Evolutionary conservation across 2,888 invertebrate species (phyloP).

Genomic region (Melangyna quadrimaculata): DNA sequence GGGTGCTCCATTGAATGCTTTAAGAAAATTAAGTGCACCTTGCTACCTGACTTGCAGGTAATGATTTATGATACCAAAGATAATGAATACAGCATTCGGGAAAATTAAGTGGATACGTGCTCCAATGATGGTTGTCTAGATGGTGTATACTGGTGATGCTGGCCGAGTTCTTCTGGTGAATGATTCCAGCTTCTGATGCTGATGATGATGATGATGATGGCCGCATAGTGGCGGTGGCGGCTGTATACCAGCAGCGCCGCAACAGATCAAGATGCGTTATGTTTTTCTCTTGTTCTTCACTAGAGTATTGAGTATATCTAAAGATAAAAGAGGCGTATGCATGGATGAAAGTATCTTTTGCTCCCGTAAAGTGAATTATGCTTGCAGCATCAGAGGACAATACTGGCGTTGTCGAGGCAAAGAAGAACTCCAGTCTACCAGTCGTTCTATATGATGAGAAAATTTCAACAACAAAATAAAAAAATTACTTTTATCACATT

Average conservation of each 20-base stretch:
- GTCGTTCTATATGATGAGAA: conserved; percentile 47
- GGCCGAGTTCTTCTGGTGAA: conserved; percentile 58
- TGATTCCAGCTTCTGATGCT: conserved; percentile 51
- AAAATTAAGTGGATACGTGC: conserved; percentile 72
- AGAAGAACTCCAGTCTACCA: neutral
- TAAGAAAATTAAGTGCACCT: conserved; percentile 75
- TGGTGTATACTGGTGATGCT: conserved; percentile 41
- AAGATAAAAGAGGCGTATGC: conserved; percentile 69
- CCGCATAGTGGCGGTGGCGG: neutral
- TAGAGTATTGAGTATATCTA: conserved; percentile 18
- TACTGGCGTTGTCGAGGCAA: conserved; percentile 47
- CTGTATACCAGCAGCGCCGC: neutral
- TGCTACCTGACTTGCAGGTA: conserved; percentile 75
- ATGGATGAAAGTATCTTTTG: conserved; percentile 56
- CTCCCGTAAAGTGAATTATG: conserved; percentile 69
- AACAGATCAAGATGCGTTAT: conserved; percentile 32
- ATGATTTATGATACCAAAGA: conserved; percentile 75
- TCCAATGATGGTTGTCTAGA: conserved; percentile 60
- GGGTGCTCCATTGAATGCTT: conserved; percentile 62
- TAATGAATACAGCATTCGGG: conserved; percentile 75
- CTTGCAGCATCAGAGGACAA: conserved; percentile 57
- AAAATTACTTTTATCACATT: conserved; percentile 59
- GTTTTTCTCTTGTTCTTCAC: conserved; percentile 38
- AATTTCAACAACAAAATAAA: neutral
- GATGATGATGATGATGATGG: conserved; percentile 40